These are phyloP conservation scores for mouse (Mus musculus) DNA, from an alignment of 2,113 vertebrate genomes.

Conservation along the genomic window DNA sequence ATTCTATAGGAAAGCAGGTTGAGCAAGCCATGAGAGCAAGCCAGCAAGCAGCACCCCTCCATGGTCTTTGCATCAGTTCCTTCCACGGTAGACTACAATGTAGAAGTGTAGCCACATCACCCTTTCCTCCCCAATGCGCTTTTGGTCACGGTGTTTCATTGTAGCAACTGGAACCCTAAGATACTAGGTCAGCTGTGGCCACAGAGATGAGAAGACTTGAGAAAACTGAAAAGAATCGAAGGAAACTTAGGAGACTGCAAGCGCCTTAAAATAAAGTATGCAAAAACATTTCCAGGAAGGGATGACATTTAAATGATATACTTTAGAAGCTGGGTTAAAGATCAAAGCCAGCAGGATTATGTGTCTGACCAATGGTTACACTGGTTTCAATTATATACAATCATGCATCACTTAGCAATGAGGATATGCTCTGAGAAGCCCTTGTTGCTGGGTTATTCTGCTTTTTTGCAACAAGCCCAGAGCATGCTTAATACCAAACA, in stretches of 20 bases:
- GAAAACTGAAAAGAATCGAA: background rate
- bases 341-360: background rate
- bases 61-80: background rate
- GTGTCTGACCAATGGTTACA: background rate
- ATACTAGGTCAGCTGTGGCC: background rate
- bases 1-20: background rate
- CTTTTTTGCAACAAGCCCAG: background rate
- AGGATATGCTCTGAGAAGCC: background rate
- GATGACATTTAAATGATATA: background rate
- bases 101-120: background rate
- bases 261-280: background rate
- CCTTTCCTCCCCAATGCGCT: background rate
- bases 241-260: background rate
- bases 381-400: background rate
- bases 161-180: background rate
- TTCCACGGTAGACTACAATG: background rate
- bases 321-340: constrained; percentile 17
- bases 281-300: background rate
- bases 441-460: background rate
- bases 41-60: background rate
- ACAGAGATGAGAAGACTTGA: background rate
- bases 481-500: background rate
- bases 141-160: background rate
- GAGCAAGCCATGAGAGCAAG: background rate
- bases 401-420: background rate